phyloP scores from a whole-genome alignment of 2,113 vertebrate genomes.

The Donacobius atricapilla region DNA sequence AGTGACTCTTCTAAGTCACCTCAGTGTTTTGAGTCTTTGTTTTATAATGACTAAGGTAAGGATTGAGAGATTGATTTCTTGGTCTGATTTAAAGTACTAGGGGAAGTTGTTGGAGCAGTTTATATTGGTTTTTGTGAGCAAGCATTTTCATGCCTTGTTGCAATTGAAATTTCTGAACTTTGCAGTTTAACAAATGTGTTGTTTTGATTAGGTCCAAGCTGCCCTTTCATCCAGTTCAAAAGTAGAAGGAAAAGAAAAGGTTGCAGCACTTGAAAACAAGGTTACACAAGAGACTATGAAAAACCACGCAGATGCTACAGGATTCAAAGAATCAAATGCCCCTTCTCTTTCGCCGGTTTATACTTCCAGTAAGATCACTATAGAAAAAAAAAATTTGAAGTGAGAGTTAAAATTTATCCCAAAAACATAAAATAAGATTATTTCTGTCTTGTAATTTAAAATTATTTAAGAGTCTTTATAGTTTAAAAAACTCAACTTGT shows the following conservation, averaged over 20 bases:
- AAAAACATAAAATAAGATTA: neutral
- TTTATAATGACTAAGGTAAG: neutral
- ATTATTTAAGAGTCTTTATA: neutral
- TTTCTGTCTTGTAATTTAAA: neutral
- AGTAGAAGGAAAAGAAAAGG: conserved; percentile 67
- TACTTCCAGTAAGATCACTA: conserved; percentile 64
- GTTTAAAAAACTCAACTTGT: neutral
- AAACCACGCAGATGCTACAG: conserved; percentile 62
- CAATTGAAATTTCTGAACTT: neutral
- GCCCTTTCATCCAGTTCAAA: conserved; percentile 42
- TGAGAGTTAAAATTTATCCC: neutral
- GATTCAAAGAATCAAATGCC: conserved; percentile 65
- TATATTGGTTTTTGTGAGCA: neutral
- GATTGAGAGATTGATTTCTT: neutral
- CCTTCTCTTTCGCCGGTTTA: conserved; percentile 62
- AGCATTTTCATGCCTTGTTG: neutral
- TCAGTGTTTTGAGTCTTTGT: neutral
- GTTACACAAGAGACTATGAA: conserved; percentile 53
- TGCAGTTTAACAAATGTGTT: neutral
- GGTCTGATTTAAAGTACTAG: neutral
- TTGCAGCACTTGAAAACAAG: conserved; percentile 65
- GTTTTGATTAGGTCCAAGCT: conserved; percentile 64
- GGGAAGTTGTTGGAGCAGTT: neutral
- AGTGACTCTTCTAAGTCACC: neutral
- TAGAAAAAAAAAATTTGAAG: neutral